Evolutionary conservation across 2,797 vertebrate species (phyloP).

Genomic region (Cossypha caffra): DNA sequence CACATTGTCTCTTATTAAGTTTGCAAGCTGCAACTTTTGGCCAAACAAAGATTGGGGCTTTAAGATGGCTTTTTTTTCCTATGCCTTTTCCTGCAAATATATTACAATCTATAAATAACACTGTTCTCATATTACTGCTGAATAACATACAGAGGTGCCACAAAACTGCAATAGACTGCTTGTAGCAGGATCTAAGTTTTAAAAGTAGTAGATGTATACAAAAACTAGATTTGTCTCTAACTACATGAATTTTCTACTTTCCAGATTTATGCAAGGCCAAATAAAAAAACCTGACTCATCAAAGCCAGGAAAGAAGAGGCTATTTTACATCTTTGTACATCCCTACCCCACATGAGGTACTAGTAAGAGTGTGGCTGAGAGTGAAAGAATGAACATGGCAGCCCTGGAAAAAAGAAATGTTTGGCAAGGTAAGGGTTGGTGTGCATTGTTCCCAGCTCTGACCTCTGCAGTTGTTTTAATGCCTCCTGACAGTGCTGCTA

Average conservation of each 20-base stretch:
- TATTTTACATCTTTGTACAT: neutral
- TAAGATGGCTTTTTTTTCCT: neutral
- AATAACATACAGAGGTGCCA: neutral
- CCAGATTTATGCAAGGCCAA: neutral
- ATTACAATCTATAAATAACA: neutral
- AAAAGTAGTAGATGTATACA: neutral
- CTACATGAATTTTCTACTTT: neutral
- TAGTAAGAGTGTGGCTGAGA: neutral
- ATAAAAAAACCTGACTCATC: neutral
- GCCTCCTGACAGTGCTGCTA: neutral
- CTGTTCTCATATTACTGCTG: neutral
- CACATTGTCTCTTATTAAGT: neutral
- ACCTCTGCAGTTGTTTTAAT: neutral
- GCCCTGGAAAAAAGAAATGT: neutral
- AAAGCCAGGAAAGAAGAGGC: neutral
- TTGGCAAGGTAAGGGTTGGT: neutral
- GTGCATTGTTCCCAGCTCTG: fast-evolving
- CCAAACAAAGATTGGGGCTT: neutral
- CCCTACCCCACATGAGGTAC: neutral
- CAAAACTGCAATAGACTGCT: neutral
- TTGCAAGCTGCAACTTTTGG: neutral
- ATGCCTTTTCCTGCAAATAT: neutral
- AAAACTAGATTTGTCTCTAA: neutral
- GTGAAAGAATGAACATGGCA: neutral
- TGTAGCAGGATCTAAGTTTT: neutral